phyloP scores from a whole-genome alignment of 2,113 vertebrate genomes.

The Alexandromys fortis region DNA sequence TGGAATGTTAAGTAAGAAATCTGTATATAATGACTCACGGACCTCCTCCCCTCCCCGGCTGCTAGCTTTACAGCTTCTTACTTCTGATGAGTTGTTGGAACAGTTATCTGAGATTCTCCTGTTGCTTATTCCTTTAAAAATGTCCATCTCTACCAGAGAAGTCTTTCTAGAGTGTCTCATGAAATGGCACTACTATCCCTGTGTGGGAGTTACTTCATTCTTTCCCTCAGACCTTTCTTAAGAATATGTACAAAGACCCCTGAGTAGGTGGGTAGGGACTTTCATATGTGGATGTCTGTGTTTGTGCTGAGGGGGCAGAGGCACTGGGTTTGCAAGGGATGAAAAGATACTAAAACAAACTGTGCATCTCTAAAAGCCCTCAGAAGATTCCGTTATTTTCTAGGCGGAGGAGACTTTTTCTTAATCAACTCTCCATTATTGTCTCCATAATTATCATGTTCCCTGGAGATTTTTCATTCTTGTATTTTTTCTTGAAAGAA shows the following conservation, averaged over 20 bases:
- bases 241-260: slow-evolving; percentile 10
- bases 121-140: slow-evolving; percentile 48
- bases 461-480: slow-evolving; percentile 69
- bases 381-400: slow-evolving; percentile 44
- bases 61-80: neutral
- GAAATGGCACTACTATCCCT: neutral
- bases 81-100: neutral
- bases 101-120: neutral
- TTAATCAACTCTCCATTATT: slow-evolving; percentile 67
- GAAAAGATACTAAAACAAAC: neutral
- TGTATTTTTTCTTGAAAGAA: slow-evolving; percentile 67
- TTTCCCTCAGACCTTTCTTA: slow-evolving; percentile 7
- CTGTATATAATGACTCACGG: neutral
- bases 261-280: neutral
- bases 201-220: neutral
- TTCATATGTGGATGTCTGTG: neutral
- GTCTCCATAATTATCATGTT: slow-evolving; percentile 60
- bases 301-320: neutral
- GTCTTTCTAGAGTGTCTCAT: neutral
- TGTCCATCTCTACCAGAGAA: neutral
- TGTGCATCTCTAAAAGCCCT: neutral
- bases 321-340: neutral
- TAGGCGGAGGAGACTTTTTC: neutral
- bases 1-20: neutral
- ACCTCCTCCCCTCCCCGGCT: neutral